Conservation (phyloP, 2,888 invertebrate genomes). For the Chaitophorus viminalis region DNA sequence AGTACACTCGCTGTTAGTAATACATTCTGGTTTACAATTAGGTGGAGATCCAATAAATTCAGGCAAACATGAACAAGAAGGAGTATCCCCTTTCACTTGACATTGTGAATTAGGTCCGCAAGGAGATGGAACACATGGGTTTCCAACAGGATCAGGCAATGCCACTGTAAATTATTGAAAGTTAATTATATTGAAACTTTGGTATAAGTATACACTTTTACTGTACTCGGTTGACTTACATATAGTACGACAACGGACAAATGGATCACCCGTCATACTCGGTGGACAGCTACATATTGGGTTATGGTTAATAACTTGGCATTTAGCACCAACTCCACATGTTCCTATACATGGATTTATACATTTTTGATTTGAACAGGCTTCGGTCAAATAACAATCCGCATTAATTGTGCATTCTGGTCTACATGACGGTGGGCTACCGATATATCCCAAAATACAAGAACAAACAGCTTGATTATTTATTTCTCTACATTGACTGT, state of each 20-base stretch:
- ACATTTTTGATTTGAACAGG: constrained; percentile 79
- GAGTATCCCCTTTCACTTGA: constrained; percentile 72
- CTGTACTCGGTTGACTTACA: constrained; percentile 62
- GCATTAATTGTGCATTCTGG: constrained; percentile 78
- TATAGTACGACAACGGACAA: constrained; percentile 67
- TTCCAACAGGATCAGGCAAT: constrained; percentile 66
- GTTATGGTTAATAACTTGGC: constrained; percentile 79
- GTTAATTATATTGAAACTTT: too few relatives aligned
- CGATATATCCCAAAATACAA: constrained; percentile 75
- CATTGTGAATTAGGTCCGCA: constrained; percentile 80
- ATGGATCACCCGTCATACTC: constrained; percentile 79
- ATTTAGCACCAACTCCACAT: constrained; percentile 77
- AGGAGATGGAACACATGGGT: constrained; percentile 78
- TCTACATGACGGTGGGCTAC: constrained; percentile 76
- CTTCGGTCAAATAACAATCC: constrained; percentile 75
- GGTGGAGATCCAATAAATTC: constrained; percentile 78
- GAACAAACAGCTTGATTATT: constrained; percentile 71
- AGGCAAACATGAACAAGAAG: constrained; percentile 75
- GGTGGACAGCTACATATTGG: constrained; percentile 77
- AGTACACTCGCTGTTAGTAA: constrained; percentile 77
- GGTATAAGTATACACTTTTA: too few relatives aligned
- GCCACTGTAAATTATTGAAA: constrained; percentile 64
- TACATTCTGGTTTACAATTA: constrained; percentile 81
- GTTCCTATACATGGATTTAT: constrained; percentile 79
- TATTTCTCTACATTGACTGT: constrained; percentile 76